Percentiles rank a stretch among this genome's conserved stretches.
phyloP scores from a whole-genome alignment of 2,888 invertebrate species.

The Netelia melanura region DNA sequence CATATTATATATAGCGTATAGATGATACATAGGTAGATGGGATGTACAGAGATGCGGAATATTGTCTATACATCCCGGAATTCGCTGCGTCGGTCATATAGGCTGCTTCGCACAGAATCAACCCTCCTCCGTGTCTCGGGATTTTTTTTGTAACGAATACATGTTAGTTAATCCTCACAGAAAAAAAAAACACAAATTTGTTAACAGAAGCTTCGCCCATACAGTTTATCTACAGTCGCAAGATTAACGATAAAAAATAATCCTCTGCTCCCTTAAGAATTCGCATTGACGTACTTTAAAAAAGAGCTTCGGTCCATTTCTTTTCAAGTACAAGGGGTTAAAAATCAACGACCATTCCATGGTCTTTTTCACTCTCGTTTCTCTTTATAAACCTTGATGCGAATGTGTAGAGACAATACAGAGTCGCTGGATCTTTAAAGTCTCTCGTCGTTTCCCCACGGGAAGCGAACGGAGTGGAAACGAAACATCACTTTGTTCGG shows the following conservation, averaged over 20 bases:
- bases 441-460: constrained; percentile 25
- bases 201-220: neutral
- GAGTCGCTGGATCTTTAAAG: constrained; percentile 16
- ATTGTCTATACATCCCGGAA: constrained; percentile 27
- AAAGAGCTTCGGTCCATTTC: constrained; percentile 31
- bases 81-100: neutral
- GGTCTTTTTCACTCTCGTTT: neutral
- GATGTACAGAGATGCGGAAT: constrained; percentile 69
- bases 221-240: neutral
- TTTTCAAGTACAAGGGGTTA: constrained; percentile 30
- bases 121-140: no score
- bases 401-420: neutral
- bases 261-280: neutral
- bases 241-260: neutral
- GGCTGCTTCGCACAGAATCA: no score
- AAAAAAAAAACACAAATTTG: neutral
- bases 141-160: no score
- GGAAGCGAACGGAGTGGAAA: constrained; percentile 45
- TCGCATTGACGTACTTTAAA: neutral
- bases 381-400: neutral
- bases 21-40: constrained; percentile 68
- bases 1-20: constrained; percentile 72
- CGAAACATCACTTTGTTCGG: constrained; percentile 53
- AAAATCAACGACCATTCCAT: constrained; percentile 32
- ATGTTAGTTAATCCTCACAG: neutral